phyloP scores from a whole-genome alignment of 1,140 invertebrate genomes.

The Paracyclopina nana region DNA sequence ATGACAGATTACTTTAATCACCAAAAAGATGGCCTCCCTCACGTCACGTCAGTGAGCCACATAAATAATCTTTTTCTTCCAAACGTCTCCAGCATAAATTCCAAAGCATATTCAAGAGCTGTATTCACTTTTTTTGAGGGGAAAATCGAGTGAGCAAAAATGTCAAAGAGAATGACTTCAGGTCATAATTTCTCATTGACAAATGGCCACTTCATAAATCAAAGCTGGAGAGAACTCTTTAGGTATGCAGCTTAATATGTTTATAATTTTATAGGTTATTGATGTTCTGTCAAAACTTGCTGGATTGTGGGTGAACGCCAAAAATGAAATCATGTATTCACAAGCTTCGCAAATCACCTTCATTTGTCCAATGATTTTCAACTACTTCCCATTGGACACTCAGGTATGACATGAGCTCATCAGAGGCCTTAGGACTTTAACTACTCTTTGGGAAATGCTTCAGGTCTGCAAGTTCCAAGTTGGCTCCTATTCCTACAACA shows the following conservation, averaged over 20 bases:
- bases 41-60: no score
- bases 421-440: background rate
- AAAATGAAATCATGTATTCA: slow-evolving; percentile 10
- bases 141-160: no score
- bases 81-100: no score
- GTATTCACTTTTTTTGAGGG: no score
- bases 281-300: slow-evolving; percentile 8
- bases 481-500: background rate
- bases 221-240: no score
- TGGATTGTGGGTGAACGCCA: slow-evolving; percentile 9
- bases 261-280: slow-evolving; percentile 4
- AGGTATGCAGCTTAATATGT: background rate
- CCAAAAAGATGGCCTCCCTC: no score
- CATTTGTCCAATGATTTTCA: slow-evolving; percentile 14
- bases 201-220: background rate
- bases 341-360: slow-evolving; percentile 12
- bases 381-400: slow-evolving; percentile 14
- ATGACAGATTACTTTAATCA: no score
- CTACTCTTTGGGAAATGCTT: background rate
- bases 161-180: no score
- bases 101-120: no score
- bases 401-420: slow-evolving; percentile 8
- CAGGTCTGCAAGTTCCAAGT: slow-evolving; percentile 10
- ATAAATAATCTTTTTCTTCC: no score
- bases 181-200: background rate